Evolutionary conservation across 2,797 vertebrate species (phyloP).

Genomic region (Fistularia commersonii): DNA sequence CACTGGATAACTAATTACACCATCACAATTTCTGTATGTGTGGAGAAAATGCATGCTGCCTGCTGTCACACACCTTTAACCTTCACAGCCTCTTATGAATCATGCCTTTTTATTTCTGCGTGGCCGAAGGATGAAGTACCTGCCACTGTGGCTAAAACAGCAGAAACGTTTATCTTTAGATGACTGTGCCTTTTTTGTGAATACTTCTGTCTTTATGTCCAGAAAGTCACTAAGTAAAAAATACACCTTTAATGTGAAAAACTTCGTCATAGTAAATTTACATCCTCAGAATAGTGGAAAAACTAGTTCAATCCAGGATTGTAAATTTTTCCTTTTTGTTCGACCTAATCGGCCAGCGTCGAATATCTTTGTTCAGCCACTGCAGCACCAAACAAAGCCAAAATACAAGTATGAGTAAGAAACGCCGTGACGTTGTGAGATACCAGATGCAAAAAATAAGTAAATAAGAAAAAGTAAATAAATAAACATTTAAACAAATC

Average conservation of each 20-base stretch:
- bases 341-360: conserved; percentile 49
- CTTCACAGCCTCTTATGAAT: conserved; percentile 31
- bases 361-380: conserved; percentile 14
- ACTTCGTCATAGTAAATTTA: conserved; percentile 60
- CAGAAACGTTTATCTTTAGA: no score
- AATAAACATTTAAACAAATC: no score
- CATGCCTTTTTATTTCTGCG: conserved; percentile 21
- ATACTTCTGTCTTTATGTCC: conserved; percentile 22
- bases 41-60: background rate
- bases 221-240: conserved; percentile 32
- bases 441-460: no score
- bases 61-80: conserved; percentile 41
- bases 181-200: conserved; percentile 3
- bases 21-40: conserved; percentile 5
- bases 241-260: conserved; percentile 47
- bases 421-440: no score
- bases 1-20: conserved; percentile 28
- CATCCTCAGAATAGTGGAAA: conserved; percentile 52
- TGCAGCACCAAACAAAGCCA: background rate
- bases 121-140: background rate
- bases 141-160: no score
- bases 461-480: no score
- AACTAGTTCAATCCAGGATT: conserved; percentile 4
- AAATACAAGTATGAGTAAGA: background rate
- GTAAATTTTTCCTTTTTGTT: conserved; percentile 3